A percentile compares a stretch with the other conserved stretches of the same genome.
Conservation (phyloP, 1,140 invertebrate genomes). For the Trachymyrmex septentrionalis region DNA sequence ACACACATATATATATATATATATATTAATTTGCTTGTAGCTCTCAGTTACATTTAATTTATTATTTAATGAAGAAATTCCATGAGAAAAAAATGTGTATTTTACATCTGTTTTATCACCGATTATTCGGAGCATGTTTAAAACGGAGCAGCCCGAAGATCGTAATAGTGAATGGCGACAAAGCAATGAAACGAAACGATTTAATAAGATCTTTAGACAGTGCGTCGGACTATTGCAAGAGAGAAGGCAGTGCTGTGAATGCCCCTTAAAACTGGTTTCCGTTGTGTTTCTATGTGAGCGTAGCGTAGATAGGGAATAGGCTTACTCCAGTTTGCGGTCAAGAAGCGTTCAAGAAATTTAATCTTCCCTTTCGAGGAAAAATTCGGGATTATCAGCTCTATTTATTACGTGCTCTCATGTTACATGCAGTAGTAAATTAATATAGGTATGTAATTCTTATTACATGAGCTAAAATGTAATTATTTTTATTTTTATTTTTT, state of each 20-base stretch:
- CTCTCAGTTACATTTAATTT: neutral
- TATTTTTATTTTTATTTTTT: neutral
- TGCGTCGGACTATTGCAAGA: neutral
- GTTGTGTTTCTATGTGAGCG: constrained; percentile 52
- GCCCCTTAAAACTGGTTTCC: constrained; percentile 68
- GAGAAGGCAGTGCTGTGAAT: constrained; percentile 24
- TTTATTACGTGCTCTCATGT: neutral
- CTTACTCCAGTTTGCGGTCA: constrained; percentile 63
- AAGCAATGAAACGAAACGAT: constrained; percentile 24
- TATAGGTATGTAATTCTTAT: neutral
- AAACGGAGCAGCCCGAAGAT: neutral
- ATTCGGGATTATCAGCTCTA: constrained; percentile 54
- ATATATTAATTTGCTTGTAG: neutral
- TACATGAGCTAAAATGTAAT: neutral
- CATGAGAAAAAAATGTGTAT: neutral
- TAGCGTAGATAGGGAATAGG: constrained; percentile 68
- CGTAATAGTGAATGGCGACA: constrained; percentile 24
- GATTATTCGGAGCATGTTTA: constrained; percentile 1
- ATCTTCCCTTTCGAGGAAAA: constrained; percentile 53
- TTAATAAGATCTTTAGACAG: constrained; percentile 27
- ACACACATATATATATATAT: neutral
- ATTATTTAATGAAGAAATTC: constrained; percentile 16
- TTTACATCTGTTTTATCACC: neutral
- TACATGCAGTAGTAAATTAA: constrained; percentile 7
- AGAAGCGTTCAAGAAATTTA: constrained; percentile 67